A percentile compares a stretch with the other conserved stretches of the same genome.
phyloP scores from a whole-genome alignment of 2,113 vertebrate species.

The Craseonycteris thonglongyai region DNA sequence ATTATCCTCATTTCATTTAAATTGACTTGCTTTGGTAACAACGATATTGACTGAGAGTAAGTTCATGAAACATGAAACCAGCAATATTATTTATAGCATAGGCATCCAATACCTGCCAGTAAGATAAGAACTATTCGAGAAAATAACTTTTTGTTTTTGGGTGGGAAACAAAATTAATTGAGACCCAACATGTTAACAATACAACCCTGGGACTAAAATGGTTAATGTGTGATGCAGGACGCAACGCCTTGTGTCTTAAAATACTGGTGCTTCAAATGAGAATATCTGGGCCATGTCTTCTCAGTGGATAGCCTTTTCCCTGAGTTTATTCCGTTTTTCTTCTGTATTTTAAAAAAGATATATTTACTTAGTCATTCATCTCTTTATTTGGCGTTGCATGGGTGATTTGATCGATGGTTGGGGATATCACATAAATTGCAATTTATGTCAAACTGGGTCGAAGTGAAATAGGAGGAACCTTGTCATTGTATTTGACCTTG shows the following conservation, averaged over 20 bases:
- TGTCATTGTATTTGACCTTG: constrained; percentile 33
- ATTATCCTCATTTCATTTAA: not conserved
- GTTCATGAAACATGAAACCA: not conserved
- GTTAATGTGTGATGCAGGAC: not conserved
- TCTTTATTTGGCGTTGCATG: not conserved
- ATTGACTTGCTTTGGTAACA: not conserved
- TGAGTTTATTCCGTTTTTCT: not conserved
- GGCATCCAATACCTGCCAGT: not conserved
- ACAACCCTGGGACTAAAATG: not conserved
- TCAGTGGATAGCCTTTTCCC: not conserved
- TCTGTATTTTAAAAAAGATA: not conserved
- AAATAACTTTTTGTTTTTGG: not conserved
- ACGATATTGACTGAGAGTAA: not conserved
- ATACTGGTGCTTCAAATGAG: not conserved
- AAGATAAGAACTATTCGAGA: not conserved
- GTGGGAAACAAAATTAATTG: not conserved
- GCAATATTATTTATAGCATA: not conserved
- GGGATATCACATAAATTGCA: not conserved
- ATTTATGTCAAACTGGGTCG: not conserved
- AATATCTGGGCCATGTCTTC: not conserved
- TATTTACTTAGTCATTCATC: constrained; percentile 21
- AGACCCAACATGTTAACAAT: not conserved
- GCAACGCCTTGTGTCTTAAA: not conserved
- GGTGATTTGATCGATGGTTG: constrained; percentile 31
- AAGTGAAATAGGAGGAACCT: constrained; percentile 30